Base-by-base conservation (phyloP, 30 jellyfish, hydroid and myxozoan genomes). In the Haliclystus octoradiatus region DNA sequence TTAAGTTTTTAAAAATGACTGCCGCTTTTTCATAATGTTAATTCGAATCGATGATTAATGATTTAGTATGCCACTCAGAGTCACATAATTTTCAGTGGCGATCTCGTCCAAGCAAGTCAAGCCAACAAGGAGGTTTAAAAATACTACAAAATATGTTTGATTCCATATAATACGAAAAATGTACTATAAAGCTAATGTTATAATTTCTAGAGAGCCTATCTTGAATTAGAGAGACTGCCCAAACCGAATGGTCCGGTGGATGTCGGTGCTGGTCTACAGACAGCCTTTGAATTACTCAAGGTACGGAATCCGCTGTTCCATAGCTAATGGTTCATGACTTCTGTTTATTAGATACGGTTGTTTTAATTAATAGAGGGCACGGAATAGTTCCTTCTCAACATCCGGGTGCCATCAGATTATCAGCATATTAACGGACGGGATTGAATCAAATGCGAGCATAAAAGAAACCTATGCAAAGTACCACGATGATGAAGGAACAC, bases 341-440 rank as follows among this genome's bases (percentile, higher is more conserved):
- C 25, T 7, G 69, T 12, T 7, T 12, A 7, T 12, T 7, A 24
- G 27, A 24, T 24, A 9, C 1, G 2, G 2, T 12, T 4, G 15
- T 65, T 67, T 0, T 47, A 13, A 9, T 26, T 32, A 28, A 0
- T 26, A 82, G 94, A 79, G 40, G 28, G 94, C 94, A 29, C 51
- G 79, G n/a, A 74, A 68, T 57, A 74, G 88, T 63, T 72, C 69
- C 3, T 49, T 40, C 1, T 70, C 94, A 14, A 82, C 78, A 33
- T 66, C 94, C 50, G 94, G 94, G 3, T 82, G 94, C 27, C 94
- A 82, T 63, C 80, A 73, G 67, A 70, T 73, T 28, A 27, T 82
- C 12, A 34, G 72, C 52, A 32, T 82, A 3, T 69, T 82, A 0
- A 71, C 88, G 2, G 94, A 82, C 65, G 94, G 79, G 34, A 62